phyloP scores from a whole-genome alignment of 2,888 invertebrate species.

The Stomorhina lunata region DNA sequence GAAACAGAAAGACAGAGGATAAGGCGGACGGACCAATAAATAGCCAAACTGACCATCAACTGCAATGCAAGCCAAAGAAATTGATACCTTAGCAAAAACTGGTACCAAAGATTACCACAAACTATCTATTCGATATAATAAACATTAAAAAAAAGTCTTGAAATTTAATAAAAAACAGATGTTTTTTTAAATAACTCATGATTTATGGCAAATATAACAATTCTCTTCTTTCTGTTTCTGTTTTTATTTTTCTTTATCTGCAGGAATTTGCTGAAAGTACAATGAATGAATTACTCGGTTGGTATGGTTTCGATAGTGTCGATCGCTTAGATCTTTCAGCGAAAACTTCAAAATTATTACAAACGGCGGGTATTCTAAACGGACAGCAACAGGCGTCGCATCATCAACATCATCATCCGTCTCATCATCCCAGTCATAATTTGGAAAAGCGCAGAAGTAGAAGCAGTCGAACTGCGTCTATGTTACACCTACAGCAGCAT shows the following conservation, averaged over 20 bases:
- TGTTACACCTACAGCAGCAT: slow-evolving; percentile 66
- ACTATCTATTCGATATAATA: background rate
- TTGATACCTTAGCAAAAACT: slow-evolving; percentile 39
- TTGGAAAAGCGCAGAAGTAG: slow-evolving; percentile 71
- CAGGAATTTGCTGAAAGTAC: slow-evolving; percentile 95
- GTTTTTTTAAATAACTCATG: slow-evolving; percentile 24
- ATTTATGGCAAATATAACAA: background rate
- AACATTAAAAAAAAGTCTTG: slow-evolving; percentile 14
- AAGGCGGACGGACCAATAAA: background rate
- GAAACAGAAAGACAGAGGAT: background rate
- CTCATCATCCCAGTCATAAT: slow-evolving; percentile 58
- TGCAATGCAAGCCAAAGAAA: slow-evolving; percentile 37
- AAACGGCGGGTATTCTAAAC: slow-evolving; percentile 71
- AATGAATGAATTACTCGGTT: slow-evolving; percentile 94
- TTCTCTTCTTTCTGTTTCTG: slow-evolving; percentile 3
- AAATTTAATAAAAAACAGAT: slow-evolving; percentile 56
- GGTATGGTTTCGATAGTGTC: slow-evolving; percentile 92
- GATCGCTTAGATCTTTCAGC: slow-evolving; percentile 82
- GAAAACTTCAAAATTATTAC: slow-evolving; percentile 76
- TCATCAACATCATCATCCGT: slow-evolving; percentile 62
- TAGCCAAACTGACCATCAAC: slow-evolving; percentile 7
- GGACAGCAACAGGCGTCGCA: slow-evolving; percentile 70
- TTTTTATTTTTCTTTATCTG: slow-evolving; percentile 74
- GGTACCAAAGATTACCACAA: slow-evolving; percentile 44
- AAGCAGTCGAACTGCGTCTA: slow-evolving; percentile 68